Evolutionary conservation across 2,888 invertebrate species (phyloP).

Genomic region (Thysanoteuthis rhombus): DNA sequence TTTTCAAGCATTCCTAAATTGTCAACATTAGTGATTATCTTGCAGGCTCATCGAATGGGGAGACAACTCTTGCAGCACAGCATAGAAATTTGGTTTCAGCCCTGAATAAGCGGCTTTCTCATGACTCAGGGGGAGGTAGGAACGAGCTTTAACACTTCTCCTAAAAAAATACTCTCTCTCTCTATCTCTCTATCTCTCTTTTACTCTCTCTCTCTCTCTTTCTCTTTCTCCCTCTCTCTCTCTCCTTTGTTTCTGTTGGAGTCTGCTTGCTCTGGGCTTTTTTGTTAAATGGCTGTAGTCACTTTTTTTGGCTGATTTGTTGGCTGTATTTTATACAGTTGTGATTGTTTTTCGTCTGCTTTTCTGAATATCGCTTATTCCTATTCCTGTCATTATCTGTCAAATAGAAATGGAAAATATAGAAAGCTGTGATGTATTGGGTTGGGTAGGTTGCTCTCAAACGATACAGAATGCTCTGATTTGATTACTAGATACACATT

Average conservation of each 20-base stretch:
- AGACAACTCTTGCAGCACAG: constrained; percentile 38
- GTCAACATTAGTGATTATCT: constrained; percentile 23
- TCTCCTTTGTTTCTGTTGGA: background rate
- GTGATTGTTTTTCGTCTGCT: background rate
- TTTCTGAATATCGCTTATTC: background rate
- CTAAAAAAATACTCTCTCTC: background rate
- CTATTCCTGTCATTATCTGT: background rate
- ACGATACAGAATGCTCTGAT: background rate
- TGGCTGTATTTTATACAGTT: background rate
- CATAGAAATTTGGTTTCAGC: constrained; percentile 53
- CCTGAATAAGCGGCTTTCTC: constrained; percentile 38
- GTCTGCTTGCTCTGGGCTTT: background rate
- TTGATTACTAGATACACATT: background rate
- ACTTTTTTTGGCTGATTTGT: background rate
- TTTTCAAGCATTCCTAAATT: background rate
- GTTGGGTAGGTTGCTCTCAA: background rate
- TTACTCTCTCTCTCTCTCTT: background rate
- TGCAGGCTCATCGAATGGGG: constrained; percentile 31
- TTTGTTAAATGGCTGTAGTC: background rate
- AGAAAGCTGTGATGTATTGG: background rate
- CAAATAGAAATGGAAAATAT: background rate
- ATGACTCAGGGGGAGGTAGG: constrained; percentile 32
- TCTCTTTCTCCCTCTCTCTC: background rate
- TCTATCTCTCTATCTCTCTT: background rate
- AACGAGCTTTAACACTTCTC: constrained; percentile 21